Conservation (phyloP, 2,797 vertebrate species). For the Glossophaga mutica region DNA sequence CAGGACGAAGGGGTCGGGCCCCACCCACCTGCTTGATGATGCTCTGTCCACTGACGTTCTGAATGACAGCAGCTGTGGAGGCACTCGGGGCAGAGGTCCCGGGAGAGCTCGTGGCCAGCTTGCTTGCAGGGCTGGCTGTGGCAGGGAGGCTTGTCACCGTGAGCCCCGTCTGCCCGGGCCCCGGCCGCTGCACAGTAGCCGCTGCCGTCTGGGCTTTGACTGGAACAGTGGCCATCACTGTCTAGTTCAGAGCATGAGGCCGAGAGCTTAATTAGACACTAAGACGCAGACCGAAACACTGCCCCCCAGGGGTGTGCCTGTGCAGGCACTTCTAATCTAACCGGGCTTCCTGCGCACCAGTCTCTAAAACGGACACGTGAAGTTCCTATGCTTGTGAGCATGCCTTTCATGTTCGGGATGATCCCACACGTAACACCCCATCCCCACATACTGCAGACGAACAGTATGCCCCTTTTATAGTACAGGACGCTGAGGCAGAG, state of each 20-base stretch:
- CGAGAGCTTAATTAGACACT: slow-evolving; percentile 24
- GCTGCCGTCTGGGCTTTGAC: slow-evolving; percentile 87
- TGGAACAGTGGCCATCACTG: slow-evolving; percentile 91
- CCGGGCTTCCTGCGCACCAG: background rate
- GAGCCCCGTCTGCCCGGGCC: slow-evolving; percentile 82
- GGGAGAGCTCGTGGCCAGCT: slow-evolving; percentile 86
- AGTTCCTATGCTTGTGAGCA: background rate
- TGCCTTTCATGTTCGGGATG: background rate
- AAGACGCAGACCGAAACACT: background rate
- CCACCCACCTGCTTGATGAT: slow-evolving; percentile 93
- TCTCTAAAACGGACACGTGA: background rate
- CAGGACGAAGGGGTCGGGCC: background rate
- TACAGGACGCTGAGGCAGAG: background rate
- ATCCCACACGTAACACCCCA: background rate
- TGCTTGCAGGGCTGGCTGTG: slow-evolving; percentile 85
- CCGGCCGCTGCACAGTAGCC: slow-evolving; percentile 84
- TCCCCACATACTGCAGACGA: background rate
- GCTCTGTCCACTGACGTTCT: slow-evolving; percentile 90
- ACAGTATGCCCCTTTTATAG: background rate
- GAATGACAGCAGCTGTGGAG: slow-evolving; percentile 87
- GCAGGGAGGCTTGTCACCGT: slow-evolving; percentile 86
- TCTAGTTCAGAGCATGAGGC: slow-evolving; percentile 77
- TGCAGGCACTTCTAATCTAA: background rate
- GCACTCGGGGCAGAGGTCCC: slow-evolving; percentile 82
- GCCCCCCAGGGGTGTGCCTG: too few relatives aligned